Percentiles rank a stretch among this genome's conserved stretches.
Conservation (phyloP, 2,113 vertebrate species). For the Lasiurus cinereus region DNA sequence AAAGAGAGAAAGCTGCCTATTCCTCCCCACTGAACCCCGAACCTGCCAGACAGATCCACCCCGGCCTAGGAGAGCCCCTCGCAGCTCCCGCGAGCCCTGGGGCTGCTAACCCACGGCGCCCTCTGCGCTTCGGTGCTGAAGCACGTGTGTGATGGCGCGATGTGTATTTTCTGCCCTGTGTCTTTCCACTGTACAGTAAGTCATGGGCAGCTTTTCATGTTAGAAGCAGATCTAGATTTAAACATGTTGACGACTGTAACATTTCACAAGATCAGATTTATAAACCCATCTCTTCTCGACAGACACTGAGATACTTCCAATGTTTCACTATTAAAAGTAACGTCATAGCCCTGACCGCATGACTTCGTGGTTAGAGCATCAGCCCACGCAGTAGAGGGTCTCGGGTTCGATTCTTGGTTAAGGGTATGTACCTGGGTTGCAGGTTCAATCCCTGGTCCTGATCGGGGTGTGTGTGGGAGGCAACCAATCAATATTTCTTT, state of each 20-base stretch:
- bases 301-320: not conserved
- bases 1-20: not conserved
- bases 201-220: not conserved
- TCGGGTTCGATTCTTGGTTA: too few relatives aligned
- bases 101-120: too few relatives aligned
- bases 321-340: not conserved
- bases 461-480: too few relatives aligned
- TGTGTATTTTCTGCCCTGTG: not conserved
- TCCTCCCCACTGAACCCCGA: not conserved
- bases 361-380: too few relatives aligned
- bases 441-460: too few relatives aligned
- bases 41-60: not conserved
- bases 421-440: too few relatives aligned
- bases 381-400: too few relatives aligned
- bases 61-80: not conserved
- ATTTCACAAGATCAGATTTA: constrained; percentile 27
- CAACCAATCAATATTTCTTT: too few relatives aligned
- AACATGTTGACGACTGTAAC: not conserved
- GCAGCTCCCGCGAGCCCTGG: too few relatives aligned
- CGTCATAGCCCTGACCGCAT: too few relatives aligned
- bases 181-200: constrained; percentile 24
- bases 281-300: not conserved
- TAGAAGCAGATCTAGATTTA: not conserved
- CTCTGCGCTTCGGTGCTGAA: not conserved
- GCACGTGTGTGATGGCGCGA: not conserved